Evolutionary conservation across 2,888 invertebrate genomes (phyloP).

Genomic region (Synanthedon myopaeformis): DNA sequence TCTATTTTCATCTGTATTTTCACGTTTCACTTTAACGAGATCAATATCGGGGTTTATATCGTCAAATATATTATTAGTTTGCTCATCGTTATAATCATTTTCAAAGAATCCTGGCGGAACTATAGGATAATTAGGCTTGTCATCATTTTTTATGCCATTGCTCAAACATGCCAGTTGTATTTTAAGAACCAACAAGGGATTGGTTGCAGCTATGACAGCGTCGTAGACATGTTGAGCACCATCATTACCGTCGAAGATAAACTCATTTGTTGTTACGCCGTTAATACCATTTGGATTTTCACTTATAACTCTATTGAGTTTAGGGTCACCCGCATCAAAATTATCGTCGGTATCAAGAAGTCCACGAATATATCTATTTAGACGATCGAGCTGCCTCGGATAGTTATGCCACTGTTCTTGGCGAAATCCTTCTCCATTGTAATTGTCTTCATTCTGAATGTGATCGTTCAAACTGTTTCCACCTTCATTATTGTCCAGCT

Average conservation of each 20-base stretch:
- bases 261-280: slow-evolving; percentile 27
- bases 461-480: slow-evolving; percentile 19
- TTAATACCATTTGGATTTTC: slow-evolving; percentile 14
- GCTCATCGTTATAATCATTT: slow-evolving; percentile 15
- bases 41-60: slow-evolving; percentile 23
- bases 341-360: slow-evolving; percentile 16
- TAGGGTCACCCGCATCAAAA: slow-evolving; percentile 26
- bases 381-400: slow-evolving; percentile 51
- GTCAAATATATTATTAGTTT: slow-evolving; percentile 17
- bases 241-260: slow-evolving; percentile 21
- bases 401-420: slow-evolving; percentile 60
- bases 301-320: slow-evolving; percentile 13
- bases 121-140: slow-evolving; percentile 12
- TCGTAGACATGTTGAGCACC: slow-evolving; percentile 25
- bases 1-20: slow-evolving; percentile 20
- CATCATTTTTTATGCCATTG: slow-evolving; percentile 23
- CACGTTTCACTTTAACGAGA: slow-evolving; percentile 34
- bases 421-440: slow-evolving; percentile 42
- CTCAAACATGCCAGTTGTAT: slow-evolving; percentile 42
- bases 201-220: slow-evolving; percentile 23
- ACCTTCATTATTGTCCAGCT: slow-evolving; percentile 22
- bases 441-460: slow-evolving; percentile 27
- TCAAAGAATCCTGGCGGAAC: slow-evolving; percentile 2
- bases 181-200: slow-evolving; percentile 48
- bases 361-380: slow-evolving; percentile 29